These are phyloP conservation scores for Scrobipalpa costella DNA, from an alignment of 2,888 invertebrate species.

Conservation along the genomic window DNA sequence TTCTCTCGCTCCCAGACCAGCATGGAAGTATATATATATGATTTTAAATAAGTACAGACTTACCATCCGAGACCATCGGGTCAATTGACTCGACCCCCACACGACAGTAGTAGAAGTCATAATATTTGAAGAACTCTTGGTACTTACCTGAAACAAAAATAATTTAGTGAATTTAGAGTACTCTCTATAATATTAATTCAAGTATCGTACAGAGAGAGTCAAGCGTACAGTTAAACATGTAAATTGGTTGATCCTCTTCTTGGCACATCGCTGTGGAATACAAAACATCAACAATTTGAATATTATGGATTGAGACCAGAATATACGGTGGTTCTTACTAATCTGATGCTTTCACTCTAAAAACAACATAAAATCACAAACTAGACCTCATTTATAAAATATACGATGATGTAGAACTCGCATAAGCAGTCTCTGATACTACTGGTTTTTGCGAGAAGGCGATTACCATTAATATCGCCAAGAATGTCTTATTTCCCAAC, in stretches of 20 bases:
- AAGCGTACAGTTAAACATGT: constrained; percentile 59
- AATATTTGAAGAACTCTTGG: not conserved
- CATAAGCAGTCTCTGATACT: constrained; percentile 7
- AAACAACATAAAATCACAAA: not conserved
- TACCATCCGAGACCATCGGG: too few relatives aligned
- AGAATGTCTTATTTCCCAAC: constrained; percentile 14
- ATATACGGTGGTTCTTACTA: constrained; percentile 28
- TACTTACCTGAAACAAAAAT: constrained; percentile 50
- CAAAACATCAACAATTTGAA: constrained; percentile 49
- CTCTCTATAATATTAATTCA: constrained; percentile 57
- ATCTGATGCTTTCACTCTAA: constrained; percentile 14
- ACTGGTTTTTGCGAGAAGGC: constrained; percentile 4
- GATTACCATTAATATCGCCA: constrained; percentile 17
- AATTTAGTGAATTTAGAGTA: constrained; percentile 33
- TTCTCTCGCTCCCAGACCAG: too few relatives aligned
- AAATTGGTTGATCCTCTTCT: constrained; percentile 53
- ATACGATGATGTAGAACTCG: not conserved
- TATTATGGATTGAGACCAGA: constrained; percentile 35
- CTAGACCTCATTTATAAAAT: not conserved
- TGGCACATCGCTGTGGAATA: constrained; percentile 47
- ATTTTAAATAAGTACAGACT: too few relatives aligned
- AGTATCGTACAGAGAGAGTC: constrained; percentile 51
- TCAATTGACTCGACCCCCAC: too few relatives aligned
- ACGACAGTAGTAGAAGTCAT: too few relatives aligned
- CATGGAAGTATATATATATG: too few relatives aligned